Percentiles rank a stretch among this genome's conserved stretches.
Conservation (phyloP, 2,888 invertebrate species). For the Chloroclysta siterata region DNA sequence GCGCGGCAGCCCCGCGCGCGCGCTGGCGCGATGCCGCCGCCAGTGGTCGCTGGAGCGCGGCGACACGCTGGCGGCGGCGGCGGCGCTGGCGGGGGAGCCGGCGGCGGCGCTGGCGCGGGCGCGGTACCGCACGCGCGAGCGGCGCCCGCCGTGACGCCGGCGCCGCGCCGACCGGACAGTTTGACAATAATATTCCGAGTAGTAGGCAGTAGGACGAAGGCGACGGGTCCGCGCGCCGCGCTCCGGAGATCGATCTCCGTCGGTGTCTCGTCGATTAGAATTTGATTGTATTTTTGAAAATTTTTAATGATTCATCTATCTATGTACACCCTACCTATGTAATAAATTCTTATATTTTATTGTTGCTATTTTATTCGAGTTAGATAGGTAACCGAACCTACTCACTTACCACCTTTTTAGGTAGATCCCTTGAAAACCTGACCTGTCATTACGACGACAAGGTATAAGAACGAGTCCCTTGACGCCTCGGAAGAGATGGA, state of each 20-base stretch:
- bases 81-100: constrained; percentile 44
- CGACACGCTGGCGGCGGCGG: constrained; percentile 64
- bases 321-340: too few relatives aligned
- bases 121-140: constrained; percentile 61
- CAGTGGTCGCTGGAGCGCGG: constrained; percentile 78
- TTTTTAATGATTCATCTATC: background rate
- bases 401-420: too few relatives aligned
- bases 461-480: too few relatives aligned
- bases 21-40: constrained; percentile 57
- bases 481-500: too few relatives aligned
- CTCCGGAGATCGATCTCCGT: background rate
- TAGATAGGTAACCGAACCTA: background rate
- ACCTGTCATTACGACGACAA: too few relatives aligned
- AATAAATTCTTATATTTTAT: background rate
- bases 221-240: too few relatives aligned
- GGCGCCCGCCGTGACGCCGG: constrained; percentile 44
- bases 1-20: constrained; percentile 49
- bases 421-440: too few relatives aligned
- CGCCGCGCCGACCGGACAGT: constrained; percentile 15
- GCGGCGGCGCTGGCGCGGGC: constrained; percentile 43
- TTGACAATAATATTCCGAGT: constrained; percentile 5
- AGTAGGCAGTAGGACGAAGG: background rate
- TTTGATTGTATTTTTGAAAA: background rate
- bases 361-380: background rate
- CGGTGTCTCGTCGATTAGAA: background rate